Percentiles rank a stretch among this genome's conserved stretches.
These are phyloP conservation scores for Egretta garzetta DNA, from an alignment of 2,113 vertebrate genomes.

Conservation along the genomic window DNA sequence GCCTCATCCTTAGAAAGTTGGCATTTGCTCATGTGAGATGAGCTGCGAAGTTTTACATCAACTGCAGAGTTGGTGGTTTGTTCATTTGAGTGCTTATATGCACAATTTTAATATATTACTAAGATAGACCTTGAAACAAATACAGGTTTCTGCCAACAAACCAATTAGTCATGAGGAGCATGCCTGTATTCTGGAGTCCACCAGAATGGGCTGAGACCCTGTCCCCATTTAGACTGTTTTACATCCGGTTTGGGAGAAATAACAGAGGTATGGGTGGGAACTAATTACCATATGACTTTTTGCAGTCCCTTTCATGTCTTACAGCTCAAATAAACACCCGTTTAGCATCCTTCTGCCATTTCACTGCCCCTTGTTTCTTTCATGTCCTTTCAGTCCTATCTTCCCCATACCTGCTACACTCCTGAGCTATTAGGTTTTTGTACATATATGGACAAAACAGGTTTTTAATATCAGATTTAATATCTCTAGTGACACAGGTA, in stretches of 20 bases:
- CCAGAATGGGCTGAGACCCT: background rate
- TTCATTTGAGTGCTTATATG: background rate
- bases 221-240: background rate
- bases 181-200: background rate
- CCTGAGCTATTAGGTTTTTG: background rate
- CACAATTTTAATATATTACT: background rate
- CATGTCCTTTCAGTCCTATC: background rate
- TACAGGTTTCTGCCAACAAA: background rate
- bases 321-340: background rate
- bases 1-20: background rate
- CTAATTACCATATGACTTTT: background rate
- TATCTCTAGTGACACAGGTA: background rate
- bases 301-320: background rate
- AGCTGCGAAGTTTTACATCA: background rate
- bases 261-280: background rate
- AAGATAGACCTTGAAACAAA: background rate
- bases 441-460: rapidly evolving
- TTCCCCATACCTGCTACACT: background rate
- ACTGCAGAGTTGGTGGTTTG: background rate
- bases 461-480: background rate
- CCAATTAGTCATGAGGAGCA: rapidly evolving
- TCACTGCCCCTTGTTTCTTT: background rate
- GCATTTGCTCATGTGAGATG: rapidly evolving
- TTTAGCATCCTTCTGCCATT: rapidly evolving
- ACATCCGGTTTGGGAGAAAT: rapidly evolving